Percentiles rank a stretch among this genome's conserved stretches.
phyloP scores from a whole-genome alignment of 2,113 vertebrate genomes.

The Myanophis thanlyinensis region DNA sequence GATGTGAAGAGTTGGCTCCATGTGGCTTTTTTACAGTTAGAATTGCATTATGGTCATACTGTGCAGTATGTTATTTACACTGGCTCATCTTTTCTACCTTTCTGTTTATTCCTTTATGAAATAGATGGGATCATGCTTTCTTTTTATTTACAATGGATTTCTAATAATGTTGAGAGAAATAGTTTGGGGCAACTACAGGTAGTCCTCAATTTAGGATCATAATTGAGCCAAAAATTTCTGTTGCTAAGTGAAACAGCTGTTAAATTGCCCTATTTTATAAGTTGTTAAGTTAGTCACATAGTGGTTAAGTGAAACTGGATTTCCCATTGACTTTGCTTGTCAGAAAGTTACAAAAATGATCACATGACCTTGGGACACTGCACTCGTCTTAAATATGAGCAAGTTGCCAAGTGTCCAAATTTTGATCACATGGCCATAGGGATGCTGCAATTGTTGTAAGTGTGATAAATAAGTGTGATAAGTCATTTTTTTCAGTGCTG shows the following conservation, averaged over 20 bases:
- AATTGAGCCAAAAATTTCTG: background rate
- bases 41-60: background rate
- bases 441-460: background rate
- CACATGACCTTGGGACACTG: background rate
- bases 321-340: background rate
- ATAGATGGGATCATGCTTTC: background rate
- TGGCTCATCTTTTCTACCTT: background rate
- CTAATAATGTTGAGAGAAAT: background rate
- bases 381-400: background rate
- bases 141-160: background rate
- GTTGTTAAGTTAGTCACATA: background rate
- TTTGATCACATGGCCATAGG: background rate
- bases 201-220: background rate
- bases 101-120: background rate
- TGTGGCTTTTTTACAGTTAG: background rate
- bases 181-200: background rate
- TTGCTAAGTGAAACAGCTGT: background rate
- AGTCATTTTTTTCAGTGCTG: background rate
- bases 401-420: background rate
- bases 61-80: background rate
- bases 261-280: background rate
- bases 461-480: background rate
- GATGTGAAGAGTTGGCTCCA: background rate
- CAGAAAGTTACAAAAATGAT: background rate
- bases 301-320: background rate